Evolutionary conservation across 2,888 invertebrate species (phyloP), one percentile per base, ranked within the genome.

Genomic region (Conistra vaccinii): DNA sequence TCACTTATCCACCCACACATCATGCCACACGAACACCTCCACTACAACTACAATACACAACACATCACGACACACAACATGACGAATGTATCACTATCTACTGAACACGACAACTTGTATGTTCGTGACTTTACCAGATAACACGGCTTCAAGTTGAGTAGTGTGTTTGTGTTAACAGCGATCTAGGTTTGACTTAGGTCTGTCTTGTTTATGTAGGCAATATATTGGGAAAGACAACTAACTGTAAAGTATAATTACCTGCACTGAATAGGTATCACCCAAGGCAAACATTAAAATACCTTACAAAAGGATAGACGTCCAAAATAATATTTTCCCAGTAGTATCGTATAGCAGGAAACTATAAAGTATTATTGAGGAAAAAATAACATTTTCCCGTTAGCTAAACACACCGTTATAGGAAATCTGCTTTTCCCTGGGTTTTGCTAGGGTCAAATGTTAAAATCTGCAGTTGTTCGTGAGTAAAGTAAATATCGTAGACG

Each of bases 371-470:
- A 51, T 53, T 68, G 29, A 57, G 60, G 60, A 55, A 67, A 57
- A 63, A 67, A 35, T 4, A 39, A n/a, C 9, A 57, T 45, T 80
- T 57, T 74, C 80, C 57, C 74, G 80, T 78, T 45, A 32, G n/a
- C 51, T 67, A 51, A 51, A 67, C 63, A 67, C 66, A 29, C 20
- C 12, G 32, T 76, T 51, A 53, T 42, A 65, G 35, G 53, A 23
- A 65, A 53, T 42, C 42, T 35, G 23, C 17, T 42, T 53, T 32
- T 70, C 62, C 78, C 51, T n/a, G 2, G 45, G 23, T 58, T 60
- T 60, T 14, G 17, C 17, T 23, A 10, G 14, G 9, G 45, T 48
- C 20, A 78, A 60, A 65, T 45, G 10, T n/a, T 53, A 48, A 32
- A 73, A 39, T 23, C 23, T 55, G 7, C 32, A 42, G 7, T 20